Evolutionary conservation across 2,888 invertebrate species (phyloP).

Genomic region (Conchocele bisecta): DNA sequence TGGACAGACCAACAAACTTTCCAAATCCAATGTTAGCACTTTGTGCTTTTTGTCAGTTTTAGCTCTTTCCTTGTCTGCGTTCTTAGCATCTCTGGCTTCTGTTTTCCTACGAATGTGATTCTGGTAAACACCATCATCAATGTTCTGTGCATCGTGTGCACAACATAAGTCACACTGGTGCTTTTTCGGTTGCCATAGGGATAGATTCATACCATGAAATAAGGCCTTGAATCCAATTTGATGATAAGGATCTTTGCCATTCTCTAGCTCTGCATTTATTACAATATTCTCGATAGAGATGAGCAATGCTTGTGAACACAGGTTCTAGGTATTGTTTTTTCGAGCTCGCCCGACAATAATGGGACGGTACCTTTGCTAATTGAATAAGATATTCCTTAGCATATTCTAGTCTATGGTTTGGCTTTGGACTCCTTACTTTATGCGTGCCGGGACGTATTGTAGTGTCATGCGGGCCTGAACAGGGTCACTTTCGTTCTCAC

Average conservation of each 20-base stretch:
- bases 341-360: slow-evolving; percentile 41
- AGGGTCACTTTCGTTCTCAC: no score
- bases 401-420: no score
- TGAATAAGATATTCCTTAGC: slow-evolving; percentile 15
- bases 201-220: slow-evolving; percentile 29
- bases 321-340: slow-evolving; percentile 43
- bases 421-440: no score
- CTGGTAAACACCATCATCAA: slow-evolving; percentile 16
- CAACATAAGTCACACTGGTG: slow-evolving; percentile 39
- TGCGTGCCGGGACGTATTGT: no score
- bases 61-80: slow-evolving; percentile 23
- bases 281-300: slow-evolving; percentile 20
- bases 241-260: slow-evolving; percentile 10
- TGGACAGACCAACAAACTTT: slow-evolving; percentile 26
- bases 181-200: slow-evolving; percentile 31
- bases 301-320: slow-evolving; percentile 17
- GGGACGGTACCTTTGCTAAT: slow-evolving; percentile 43
- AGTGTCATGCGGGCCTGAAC: no score
- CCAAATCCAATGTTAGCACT: slow-evolving; percentile 34
- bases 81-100: slow-evolving; percentile 12
- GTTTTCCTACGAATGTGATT: slow-evolving; percentile 20
- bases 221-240: slow-evolving; percentile 19
- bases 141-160: slow-evolving; percentile 12
- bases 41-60: slow-evolving; percentile 15
- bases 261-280: not conserved